Evolutionary conservation across 2,113 vertebrate species (phyloP).

Genomic region (Myotis yumanensis): DNA sequence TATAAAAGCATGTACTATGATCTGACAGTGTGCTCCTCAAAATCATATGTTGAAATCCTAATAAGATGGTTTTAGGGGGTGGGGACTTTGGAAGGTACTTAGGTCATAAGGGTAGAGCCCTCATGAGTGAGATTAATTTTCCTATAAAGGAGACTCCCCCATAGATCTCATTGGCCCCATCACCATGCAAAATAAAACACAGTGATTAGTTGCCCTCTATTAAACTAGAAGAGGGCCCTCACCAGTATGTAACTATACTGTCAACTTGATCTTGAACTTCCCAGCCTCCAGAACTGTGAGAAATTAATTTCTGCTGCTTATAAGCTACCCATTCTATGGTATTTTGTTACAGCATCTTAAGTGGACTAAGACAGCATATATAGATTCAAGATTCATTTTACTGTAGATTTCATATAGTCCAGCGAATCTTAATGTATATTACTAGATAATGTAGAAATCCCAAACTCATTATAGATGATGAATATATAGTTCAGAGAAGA

Average conservation of each 20-base stretch:
- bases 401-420: not conserved
- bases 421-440: not conserved
- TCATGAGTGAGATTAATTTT: not conserved
- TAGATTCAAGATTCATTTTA: not conserved
- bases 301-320: not conserved
- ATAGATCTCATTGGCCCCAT: not conserved
- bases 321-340: not conserved
- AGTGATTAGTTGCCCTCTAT: not conserved
- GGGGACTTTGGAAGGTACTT: not conserved
- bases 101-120: not conserved
- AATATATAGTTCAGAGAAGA: not conserved
- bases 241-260: not conserved
- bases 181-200: not conserved
- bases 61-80: not conserved
- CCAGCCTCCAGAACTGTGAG: not conserved
- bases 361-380: too few relatives aligned
- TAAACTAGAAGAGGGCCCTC: not conserved
- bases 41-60: not conserved
- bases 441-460: not conserved
- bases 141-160: not conserved
- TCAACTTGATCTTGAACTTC: not conserved
- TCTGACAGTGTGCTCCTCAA: not conserved
- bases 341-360: not conserved
- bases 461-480: not conserved
- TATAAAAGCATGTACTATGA: not conserved